A percentile compares a stretch with the other conserved stretches of the same genome.
Conservation (phyloP, 92 coral and sea anemone genomes). For the Desmophyllum pertusum region DNA sequence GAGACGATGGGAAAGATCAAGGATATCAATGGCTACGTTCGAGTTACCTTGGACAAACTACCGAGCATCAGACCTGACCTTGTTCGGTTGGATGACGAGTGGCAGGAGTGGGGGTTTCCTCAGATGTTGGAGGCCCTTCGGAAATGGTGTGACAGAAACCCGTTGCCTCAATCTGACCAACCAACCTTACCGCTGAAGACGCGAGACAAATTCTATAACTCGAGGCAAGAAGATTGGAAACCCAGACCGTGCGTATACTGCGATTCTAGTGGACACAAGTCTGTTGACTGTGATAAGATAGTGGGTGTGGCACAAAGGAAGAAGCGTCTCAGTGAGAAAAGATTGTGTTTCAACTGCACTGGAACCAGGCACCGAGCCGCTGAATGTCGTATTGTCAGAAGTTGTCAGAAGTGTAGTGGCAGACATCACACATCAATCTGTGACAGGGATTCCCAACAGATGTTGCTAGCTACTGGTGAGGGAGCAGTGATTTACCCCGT, state of each 20-base stretch:
- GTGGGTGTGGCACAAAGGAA: constrained; percentile 9
- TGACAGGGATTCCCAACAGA: constrained; percentile 1
- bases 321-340: constrained; percentile 28
- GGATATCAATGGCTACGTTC: constrained; percentile 17
- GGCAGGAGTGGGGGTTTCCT: constrained; percentile 52
- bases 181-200: no score
- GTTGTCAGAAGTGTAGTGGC: constrained; percentile 37
- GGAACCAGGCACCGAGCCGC: constrained; percentile 41
- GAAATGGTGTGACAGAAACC: constrained; percentile 46
- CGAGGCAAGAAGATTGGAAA: no score
- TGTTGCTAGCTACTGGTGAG: constrained; percentile 15
- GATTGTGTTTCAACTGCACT: constrained; percentile 58
- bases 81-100: constrained; percentile 12
- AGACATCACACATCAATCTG: constrained; percentile 61
- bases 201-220: no score
- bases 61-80: constrained; percentile 61
- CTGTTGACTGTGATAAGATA: constrained; percentile 49
- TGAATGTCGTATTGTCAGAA: constrained; percentile 16
- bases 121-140: constrained; percentile 39
- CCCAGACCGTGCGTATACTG: no score
- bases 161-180: no score
- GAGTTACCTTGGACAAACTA: constrained; percentile 34
- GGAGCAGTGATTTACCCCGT: constrained; percentile 9
- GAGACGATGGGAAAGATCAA: constrained; percentile 33
- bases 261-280: constrained; percentile 1